phyloP scores from a whole-genome alignment of 2,797 vertebrate species.

The Numenius phaeopus region DNA sequence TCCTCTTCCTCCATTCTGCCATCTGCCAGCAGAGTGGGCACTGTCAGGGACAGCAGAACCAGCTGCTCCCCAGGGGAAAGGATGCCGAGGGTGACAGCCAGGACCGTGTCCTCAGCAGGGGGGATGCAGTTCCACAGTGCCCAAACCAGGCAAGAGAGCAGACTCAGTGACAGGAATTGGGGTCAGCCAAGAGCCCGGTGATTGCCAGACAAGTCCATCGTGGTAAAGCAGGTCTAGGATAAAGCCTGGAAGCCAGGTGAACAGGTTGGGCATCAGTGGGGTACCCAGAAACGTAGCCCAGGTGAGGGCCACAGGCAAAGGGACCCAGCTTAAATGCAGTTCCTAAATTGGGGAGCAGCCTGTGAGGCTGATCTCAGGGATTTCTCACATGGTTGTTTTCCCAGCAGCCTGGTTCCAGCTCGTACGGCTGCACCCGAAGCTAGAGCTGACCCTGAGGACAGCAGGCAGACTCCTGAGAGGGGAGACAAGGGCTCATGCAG shows the following conservation, averaged over 20 bases:
- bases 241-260: neutral
- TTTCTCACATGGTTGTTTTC: neutral
- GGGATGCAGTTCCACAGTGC: neutral
- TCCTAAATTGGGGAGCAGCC: neutral
- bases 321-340: neutral
- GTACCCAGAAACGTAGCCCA: neutral
- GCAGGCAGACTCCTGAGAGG: neutral
- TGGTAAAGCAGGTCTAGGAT: neutral
- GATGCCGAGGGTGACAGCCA: neutral
- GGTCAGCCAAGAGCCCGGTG: neutral
- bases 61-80: neutral
- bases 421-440: neutral
- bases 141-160: neutral
- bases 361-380: neutral
- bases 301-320: neutral
- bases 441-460: neutral
- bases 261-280: too few relatives aligned
- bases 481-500: neutral
- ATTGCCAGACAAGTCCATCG: neutral
- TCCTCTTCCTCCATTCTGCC: neutral
- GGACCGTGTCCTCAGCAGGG: fast-evolving
- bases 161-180: neutral
- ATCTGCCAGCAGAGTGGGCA: neutral
- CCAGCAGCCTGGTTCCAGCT: neutral
- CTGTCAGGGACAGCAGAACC: neutral